Evolutionary conservation across 1,140 invertebrate species (phyloP), one percentile per base, ranked within the genome.

Genomic region (Sarcophaga peregrina): DNA sequence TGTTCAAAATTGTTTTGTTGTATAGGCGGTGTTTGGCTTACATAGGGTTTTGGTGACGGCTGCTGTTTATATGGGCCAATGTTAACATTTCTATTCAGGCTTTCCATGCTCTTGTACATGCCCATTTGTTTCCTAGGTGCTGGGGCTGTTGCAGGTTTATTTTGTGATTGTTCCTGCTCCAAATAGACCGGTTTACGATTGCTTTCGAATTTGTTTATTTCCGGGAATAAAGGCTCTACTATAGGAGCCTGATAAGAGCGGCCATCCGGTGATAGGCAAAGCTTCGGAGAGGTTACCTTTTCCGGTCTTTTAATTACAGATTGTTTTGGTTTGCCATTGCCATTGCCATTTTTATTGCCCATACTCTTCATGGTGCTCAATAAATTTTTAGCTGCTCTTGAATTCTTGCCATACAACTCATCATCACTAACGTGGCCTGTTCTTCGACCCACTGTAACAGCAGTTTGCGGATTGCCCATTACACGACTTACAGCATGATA

Each of bases 381-480:
- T 58, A 90, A 47, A 20, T 85, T 88, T 25, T 87, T 89, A 72
- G 89, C 89, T 0, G 85, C 89, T 13, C 86, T 82, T 3, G 89
- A 90, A 45, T 90, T 90, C 9, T 86, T 83, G 0, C 89, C 89
- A 45, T 87, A 90, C 1, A 89, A 86, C 81, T 89, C 89, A 68
- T 90, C 88, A 37, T 90, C 89, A 68, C 88, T 88, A 13, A 88
- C 85, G 45, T 89, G 87, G 0, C 85, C 85, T 5, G 86, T 86
- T 6, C 86, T 84, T 0, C 87, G 81, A 0, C 83, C 86, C 52
- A 90, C 86, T 0, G 86, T 85, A 0, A 90, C 92, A 6, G 94
- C 94, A 62, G 93, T 91, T 84, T 94, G 93, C 0, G 94, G 94
- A 5, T 92, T 93, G 15, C 91, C 91, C 94, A 95, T 94, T 8